Evolutionary conservation across 1,140 invertebrate genomes (phyloP).

Genomic region (Drosophila pseudoobscura): DNA sequence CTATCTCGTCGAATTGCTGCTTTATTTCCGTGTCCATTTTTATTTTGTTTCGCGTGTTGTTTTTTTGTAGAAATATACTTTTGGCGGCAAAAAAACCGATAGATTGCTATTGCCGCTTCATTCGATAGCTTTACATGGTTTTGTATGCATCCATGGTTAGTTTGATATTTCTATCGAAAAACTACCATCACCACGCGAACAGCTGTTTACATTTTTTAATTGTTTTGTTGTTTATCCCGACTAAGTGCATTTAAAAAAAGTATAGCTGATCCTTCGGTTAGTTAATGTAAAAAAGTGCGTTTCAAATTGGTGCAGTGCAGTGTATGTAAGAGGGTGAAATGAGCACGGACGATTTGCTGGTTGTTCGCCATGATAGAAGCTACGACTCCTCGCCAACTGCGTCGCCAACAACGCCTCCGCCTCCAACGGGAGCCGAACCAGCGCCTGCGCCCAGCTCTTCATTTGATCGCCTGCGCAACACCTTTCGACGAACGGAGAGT

Average conservation of each 20-base stretch:
- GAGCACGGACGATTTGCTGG: constrained; percentile 72
- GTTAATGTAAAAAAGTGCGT: background rate
- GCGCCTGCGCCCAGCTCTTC: constrained; percentile 62
- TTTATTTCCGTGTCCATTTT: constrained; percentile 70
- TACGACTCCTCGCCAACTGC: constrained; percentile 56
- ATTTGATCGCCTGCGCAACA: constrained; percentile 74
- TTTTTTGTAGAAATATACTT: constrained; percentile 42
- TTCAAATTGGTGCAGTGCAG: constrained; percentile 14
- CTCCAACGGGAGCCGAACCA: constrained; percentile 25
- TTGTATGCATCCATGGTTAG: constrained; percentile 2
- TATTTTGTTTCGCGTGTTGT: background rate
- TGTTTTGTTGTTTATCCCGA: background rate
- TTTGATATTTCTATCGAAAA: too few species aligned
- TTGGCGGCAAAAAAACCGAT: constrained; percentile 52
- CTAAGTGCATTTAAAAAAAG: constrained; percentile 11
- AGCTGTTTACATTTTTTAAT: constrained; percentile 51
- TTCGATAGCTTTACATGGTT: background rate
- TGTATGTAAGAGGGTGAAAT: constrained; percentile 30
- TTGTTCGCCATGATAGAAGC: constrained; percentile 65
- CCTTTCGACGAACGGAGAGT: constrained; percentile 76
- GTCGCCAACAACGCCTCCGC: constrained; percentile 33
- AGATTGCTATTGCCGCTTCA: too few species aligned
- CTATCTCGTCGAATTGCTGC: constrained; percentile 80
- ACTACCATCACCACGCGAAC: constrained; percentile 29
- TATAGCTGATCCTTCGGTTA: background rate